A percentile compares a stretch with the other conserved stretches of the same genome.
Conservation (phyloP, 2,797 vertebrate genomes). For the Masticophis lateralis region DNA sequence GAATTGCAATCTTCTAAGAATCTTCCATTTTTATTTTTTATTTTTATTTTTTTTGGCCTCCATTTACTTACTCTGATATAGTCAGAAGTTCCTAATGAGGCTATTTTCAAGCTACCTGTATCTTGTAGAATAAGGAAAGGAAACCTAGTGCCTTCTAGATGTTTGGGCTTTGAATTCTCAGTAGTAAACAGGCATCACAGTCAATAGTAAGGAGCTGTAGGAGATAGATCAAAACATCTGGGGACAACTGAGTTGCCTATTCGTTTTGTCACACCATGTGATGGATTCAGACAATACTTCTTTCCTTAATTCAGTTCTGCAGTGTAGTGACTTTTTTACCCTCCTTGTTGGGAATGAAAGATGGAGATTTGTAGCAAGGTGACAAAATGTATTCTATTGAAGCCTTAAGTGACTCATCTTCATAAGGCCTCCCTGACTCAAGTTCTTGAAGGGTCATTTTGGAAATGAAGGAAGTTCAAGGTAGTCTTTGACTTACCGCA, state of each 20-base stretch:
- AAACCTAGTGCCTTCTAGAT: neutral
- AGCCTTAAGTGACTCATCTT: neutral
- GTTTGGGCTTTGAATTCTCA: neutral
- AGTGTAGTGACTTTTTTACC: neutral
- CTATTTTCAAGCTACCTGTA: slow-evolving; percentile 18
- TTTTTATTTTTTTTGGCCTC: neutral
- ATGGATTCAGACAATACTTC: neutral
- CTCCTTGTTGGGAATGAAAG: neutral
- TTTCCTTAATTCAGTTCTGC: slow-evolving; percentile 24
- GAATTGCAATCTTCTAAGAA: neutral
- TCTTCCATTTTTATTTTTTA: slow-evolving; percentile 18
- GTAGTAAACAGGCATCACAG: neutral
- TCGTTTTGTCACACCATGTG: neutral
- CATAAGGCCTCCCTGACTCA: neutral
- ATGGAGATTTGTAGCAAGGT: neutral
- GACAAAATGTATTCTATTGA: neutral
- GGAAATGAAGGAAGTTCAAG: neutral
- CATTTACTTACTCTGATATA: neutral
- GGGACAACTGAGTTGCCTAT: neutral
- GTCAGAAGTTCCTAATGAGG: slow-evolving; percentile 7
- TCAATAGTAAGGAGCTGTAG: neutral
- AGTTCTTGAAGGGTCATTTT: neutral
- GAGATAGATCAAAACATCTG: neutral
- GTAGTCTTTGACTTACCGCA: neutral
- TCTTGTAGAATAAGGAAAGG: neutral